A percentile compares a stretch with the other conserved stretches of the same genome.
Conservation (phyloP, 2,888 invertebrate genomes). For the Calameuta idolon region DNA sequence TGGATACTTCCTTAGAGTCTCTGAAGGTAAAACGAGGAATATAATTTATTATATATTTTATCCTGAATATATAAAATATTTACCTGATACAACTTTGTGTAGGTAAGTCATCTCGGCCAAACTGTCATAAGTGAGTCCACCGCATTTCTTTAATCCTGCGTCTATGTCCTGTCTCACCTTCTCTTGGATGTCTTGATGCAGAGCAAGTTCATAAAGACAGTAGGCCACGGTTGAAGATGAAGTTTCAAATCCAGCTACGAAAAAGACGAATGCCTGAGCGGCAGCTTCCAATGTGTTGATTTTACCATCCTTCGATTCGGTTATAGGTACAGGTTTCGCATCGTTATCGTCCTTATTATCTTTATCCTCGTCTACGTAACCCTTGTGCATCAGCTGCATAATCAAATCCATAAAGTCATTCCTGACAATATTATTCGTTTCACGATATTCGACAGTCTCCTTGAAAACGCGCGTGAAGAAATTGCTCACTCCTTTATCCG, state of each 20-base stretch:
- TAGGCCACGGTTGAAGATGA: slow-evolving; percentile 68
- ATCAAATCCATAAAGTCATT: slow-evolving; percentile 63
- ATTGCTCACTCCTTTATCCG: slow-evolving; percentile 36
- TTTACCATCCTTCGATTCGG: slow-evolving; percentile 30
- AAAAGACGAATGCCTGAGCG: slow-evolving; percentile 68
- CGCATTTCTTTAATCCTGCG: slow-evolving; percentile 53
- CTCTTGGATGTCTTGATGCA: slow-evolving; percentile 64
- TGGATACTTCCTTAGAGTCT: slow-evolving; percentile 64
- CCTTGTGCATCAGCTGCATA: slow-evolving; percentile 56
- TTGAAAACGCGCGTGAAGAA: slow-evolving; percentile 61
- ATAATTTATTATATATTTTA: not conserved
- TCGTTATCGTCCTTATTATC: slow-evolving; percentile 1
- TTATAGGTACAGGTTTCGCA: not conserved
- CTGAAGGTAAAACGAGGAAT: slow-evolving; percentile 30
- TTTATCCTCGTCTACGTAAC: slow-evolving; percentile 45
- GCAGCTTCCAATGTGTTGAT: slow-evolving; percentile 65
- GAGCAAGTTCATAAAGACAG: slow-evolving; percentile 67
- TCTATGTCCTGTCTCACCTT: slow-evolving; percentile 64
- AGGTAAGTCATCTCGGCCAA: slow-evolving; percentile 68
- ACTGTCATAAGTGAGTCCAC: slow-evolving; percentile 64
- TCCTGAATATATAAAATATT: slow-evolving; percentile 18
- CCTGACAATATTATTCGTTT: slow-evolving; percentile 49
- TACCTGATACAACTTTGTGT: slow-evolving; percentile 65
- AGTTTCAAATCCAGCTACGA: slow-evolving; percentile 69
- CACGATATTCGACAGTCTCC: slow-evolving; percentile 55